These are phyloP conservation scores for Lepus timidus DNA, from an alignment of 2,113 vertebrate species.

Conservation along the genomic window DNA sequence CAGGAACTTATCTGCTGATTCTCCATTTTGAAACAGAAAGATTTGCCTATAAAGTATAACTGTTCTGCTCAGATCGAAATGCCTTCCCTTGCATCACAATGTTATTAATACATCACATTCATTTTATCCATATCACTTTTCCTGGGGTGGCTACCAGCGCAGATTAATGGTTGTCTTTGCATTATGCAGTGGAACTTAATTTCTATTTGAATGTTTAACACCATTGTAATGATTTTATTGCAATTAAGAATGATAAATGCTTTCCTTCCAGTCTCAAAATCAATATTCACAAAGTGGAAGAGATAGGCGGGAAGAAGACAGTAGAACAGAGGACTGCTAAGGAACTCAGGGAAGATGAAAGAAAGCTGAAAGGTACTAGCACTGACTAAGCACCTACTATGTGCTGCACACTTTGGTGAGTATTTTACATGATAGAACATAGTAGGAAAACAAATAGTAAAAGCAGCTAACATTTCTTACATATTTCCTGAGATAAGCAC, in stretches of 20 bases:
- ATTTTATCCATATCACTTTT: slow-evolving; percentile 81
- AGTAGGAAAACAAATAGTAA: background rate
- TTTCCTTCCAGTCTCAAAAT: slow-evolving; percentile 85
- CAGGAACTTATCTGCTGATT: slow-evolving; percentile 64
- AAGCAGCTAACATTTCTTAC: background rate
- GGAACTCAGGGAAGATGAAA: background rate
- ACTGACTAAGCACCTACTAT: background rate
- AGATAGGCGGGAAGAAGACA: slow-evolving; percentile 45
- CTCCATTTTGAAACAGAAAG: slow-evolving; percentile 65
- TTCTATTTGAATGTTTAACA: slow-evolving; percentile 88
- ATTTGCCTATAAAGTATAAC: slow-evolving; percentile 49
- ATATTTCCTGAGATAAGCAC: background rate
- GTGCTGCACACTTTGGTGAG: background rate
- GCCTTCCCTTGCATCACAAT: slow-evolving; percentile 75
- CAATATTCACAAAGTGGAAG: slow-evolving; percentile 86
- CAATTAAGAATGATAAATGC: slow-evolving; percentile 90
- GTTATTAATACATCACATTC: slow-evolving; percentile 78
- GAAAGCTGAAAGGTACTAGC: background rate
- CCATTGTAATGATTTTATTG: slow-evolving; percentile 85
- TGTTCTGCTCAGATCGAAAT: slow-evolving; percentile 68
- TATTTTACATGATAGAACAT: background rate
- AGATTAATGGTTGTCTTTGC: slow-evolving; percentile 86
- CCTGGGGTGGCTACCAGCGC: slow-evolving; percentile 76
- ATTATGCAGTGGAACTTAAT: slow-evolving; percentile 83
- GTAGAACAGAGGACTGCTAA: background rate